Base-by-base conservation (phyloP, 1,140 invertebrate species). In the Drosophila pseudoobscura region DNA sequence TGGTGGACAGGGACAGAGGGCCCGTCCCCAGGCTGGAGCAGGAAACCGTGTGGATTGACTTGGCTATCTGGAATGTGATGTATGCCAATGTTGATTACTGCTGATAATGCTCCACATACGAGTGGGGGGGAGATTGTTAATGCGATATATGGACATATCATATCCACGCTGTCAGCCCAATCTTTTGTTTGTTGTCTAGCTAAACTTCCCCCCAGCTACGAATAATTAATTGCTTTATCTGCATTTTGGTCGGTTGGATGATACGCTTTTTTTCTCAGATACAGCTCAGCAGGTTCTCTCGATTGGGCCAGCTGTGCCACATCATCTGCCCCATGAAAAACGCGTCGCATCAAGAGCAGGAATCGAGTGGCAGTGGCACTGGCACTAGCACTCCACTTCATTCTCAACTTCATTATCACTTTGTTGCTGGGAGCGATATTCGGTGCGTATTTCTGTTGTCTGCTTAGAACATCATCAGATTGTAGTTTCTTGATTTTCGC, bases 401-500 rank as follows among this genome's bases (percentile, higher is more conserved):
- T 58, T 17, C 39, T 58, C 53, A 49, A 57, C 59, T 66, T 65
- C 57, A 72, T 77, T 78, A 78, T 75, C 60, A 43, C 50, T 35
- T 44, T 22, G 47, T 52, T 45, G 43, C n/a, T n/a, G 8, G 29
- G 13, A 11, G 43, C 31, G 22, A 51, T 39, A 39, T 39, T 13
- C n/a, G 13, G 29, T 56, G 39, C 50, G 35, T 59, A 49, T 5
- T 57, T 47, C 35, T 53, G 35, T 13, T 26, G 45, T 35, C 24
- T 26, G 24, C 68, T 53, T 60, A 39, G 50, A 56, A 52, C 56
- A 74, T 55, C 56, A 57, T 70, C 47, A 53, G 64, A 64, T 77
- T 77, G 52, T 85, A 61, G 77, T 80, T 77, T 80, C 74, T 80
- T 63, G 76, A 83, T 83, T 83, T 70, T 66, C 75, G 54, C 71